These are phyloP conservation scores for Dendroctonus valens DNA, from an alignment of 1,140 invertebrate genomes.

Conservation along the genomic window DNA sequence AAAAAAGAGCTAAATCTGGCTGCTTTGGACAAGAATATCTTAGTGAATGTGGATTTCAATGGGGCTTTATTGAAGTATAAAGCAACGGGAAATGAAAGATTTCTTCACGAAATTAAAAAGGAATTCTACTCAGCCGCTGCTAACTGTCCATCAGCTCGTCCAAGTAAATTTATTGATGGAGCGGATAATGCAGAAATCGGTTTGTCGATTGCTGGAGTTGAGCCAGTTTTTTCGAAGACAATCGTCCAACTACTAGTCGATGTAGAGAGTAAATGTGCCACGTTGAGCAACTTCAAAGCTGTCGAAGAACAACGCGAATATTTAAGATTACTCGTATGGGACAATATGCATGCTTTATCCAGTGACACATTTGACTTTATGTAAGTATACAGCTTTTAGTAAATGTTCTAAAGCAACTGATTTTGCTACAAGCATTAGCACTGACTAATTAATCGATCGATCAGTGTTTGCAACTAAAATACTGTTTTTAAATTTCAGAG, in stretches of 20 bases:
- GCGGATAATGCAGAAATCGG: slow-evolving; percentile 10
- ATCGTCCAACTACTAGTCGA: slow-evolving; percentile 30
- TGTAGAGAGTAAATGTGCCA: slow-evolving; percentile 16
- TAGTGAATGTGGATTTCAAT: slow-evolving; percentile 29
- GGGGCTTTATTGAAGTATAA: slow-evolving; percentile 25
- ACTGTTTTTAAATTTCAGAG: no score
- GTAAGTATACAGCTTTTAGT: slow-evolving; percentile 28
- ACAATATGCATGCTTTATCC: slow-evolving; percentile 42
- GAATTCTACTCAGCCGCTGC: slow-evolving; percentile 28
- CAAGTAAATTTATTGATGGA: slow-evolving; percentile 26
- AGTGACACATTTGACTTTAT: slow-evolving; percentile 40
- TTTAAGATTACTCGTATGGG: slow-evolving; percentile 43
- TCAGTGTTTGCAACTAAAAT: no score
- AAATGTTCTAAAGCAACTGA: neutral
- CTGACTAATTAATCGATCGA: no score
- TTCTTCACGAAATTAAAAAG: slow-evolving; percentile 34
- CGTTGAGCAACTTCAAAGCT: slow-evolving; percentile 41
- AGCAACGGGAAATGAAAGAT: slow-evolving; percentile 26
- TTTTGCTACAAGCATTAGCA: no score
- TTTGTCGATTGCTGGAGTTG: slow-evolving; percentile 13
- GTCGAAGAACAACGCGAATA: slow-evolving; percentile 35
- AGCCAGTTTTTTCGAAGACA: slow-evolving; percentile 6
- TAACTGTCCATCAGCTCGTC: slow-evolving; percentile 27
- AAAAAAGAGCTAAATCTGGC: slow-evolving; percentile 14
- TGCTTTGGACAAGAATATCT: slow-evolving; percentile 21